A percentile compares a stretch with the other conserved stretches of the same genome.
phyloP scores from a whole-genome alignment of 2,113 vertebrate genomes.

The Tyrannus savana region DNA sequence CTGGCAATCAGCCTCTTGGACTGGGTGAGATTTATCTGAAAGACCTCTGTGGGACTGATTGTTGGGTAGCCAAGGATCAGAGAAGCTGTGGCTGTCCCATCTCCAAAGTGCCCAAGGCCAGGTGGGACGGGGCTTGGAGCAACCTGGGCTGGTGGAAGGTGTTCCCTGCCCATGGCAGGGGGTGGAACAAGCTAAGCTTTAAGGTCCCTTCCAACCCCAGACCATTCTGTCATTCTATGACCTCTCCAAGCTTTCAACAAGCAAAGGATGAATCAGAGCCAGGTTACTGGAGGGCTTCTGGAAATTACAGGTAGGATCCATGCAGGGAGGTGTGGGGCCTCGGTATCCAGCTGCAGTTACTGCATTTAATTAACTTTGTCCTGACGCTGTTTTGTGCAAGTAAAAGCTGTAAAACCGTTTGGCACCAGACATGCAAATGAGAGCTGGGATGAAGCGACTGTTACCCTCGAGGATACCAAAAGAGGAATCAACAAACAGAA shows the following conservation, averaged over 20 bases:
- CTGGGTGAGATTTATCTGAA: not conserved
- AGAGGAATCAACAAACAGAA: conserved; percentile 65
- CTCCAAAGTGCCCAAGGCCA: not conserved
- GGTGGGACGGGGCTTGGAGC: not conserved
- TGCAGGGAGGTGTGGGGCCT: not conserved
- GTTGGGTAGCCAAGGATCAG: not conserved
- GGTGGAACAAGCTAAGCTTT: not conserved
- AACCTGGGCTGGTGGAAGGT: not conserved
- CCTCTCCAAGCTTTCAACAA: not conserved
- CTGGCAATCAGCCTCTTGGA: not conserved
- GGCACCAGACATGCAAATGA: conserved; percentile 29
- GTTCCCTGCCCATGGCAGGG: not conserved
- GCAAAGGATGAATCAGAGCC: not conserved
- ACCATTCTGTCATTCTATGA: not conserved
- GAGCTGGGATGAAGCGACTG: not conserved
- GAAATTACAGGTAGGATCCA: not conserved
- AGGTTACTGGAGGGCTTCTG: not conserved
- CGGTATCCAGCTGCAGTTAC: not conserved
- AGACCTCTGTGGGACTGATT: not conserved
- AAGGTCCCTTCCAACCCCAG: not conserved
- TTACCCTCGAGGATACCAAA: conserved; percentile 9
- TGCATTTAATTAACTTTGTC: not conserved
- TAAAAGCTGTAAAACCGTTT: not conserved
- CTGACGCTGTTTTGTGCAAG: not conserved
- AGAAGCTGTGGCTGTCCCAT: not conserved